Evolutionary conservation across 2,113 vertebrate species (phyloP).

Genomic region (Spermophilus dauricus): DNA sequence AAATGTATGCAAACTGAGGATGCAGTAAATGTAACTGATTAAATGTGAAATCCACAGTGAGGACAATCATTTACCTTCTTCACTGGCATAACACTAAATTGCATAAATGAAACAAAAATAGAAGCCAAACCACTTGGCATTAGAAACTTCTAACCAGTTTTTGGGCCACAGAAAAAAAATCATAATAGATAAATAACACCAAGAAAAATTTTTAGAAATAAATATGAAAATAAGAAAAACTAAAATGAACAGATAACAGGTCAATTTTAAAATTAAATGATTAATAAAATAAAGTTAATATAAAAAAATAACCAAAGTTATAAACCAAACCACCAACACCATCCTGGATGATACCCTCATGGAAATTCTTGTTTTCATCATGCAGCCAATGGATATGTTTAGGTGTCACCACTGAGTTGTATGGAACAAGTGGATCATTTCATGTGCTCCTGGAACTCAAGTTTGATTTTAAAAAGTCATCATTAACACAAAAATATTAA

Average conservation of each 20-base stretch:
- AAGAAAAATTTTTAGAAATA: neutral
- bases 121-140: neutral
- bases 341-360: neutral
- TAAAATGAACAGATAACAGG: too few relatives aligned
- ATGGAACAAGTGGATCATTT: neutral
- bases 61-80: too few relatives aligned
- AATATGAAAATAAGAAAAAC: neutral
- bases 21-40: neutral
- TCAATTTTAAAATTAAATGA: neutral
- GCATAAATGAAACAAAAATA: neutral
- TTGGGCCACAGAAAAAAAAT: neutral
- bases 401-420: neutral
- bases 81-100: neutral
- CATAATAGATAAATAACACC: neutral
- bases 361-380: neutral
- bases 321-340: neutral
- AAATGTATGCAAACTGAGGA: neutral
- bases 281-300: neutral
- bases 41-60: neutral
- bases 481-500: neutral
- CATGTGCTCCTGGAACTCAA: neutral
- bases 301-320: neutral
- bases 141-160: neutral
- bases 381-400: rapidly evolving
- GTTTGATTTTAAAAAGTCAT: neutral